phyloP scores from a whole-genome alignment of 2,888 invertebrate species.

The Calameuta filiformis region DNA sequence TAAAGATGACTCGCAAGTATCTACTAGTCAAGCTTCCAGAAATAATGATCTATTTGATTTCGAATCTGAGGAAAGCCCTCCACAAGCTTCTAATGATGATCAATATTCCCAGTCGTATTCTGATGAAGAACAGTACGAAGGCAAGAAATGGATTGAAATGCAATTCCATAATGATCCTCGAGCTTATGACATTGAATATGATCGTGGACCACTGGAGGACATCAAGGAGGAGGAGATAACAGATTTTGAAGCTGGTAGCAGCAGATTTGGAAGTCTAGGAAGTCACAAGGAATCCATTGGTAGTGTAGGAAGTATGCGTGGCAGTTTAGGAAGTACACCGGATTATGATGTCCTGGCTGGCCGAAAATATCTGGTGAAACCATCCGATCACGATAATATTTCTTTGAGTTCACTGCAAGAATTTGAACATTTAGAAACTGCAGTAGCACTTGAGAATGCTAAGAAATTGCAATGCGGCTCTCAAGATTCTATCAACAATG shows the following conservation, averaged over 20 bases:
- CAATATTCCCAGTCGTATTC: constrained; percentile 60
- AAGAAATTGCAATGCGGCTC: constrained; percentile 76
- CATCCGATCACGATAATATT: constrained; percentile 90
- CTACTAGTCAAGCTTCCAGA: constrained; percentile 25
- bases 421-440: constrained; percentile 91
- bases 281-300: constrained; percentile 85
- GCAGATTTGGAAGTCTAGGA: constrained; percentile 80
- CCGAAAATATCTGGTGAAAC: constrained; percentile 83
- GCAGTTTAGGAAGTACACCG: constrained; percentile 91
- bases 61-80: constrained; percentile 62
- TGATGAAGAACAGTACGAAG: constrained; percentile 69
- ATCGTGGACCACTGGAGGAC: constrained; percentile 87
- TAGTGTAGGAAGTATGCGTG: constrained; percentile 81
- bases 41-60: constrained; percentile 58
- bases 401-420: constrained; percentile 94
- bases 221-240: constrained; percentile 93
- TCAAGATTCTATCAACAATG: constrained; percentile 85
- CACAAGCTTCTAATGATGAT: constrained; percentile 59
- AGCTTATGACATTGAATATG: constrained; percentile 82
- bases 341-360: constrained; percentile 89
- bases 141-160: constrained; percentile 91
- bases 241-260: constrained; percentile 81
- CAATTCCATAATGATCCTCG: constrained; percentile 81
- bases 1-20: constrained; percentile 33
- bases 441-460: constrained; percentile 81